A percentile compares a stretch with the other conserved stretches of the same genome.
Evolutionary conservation across 1,140 invertebrate genomes (phyloP).

Genomic region (Antheraea pernyi): DNA sequence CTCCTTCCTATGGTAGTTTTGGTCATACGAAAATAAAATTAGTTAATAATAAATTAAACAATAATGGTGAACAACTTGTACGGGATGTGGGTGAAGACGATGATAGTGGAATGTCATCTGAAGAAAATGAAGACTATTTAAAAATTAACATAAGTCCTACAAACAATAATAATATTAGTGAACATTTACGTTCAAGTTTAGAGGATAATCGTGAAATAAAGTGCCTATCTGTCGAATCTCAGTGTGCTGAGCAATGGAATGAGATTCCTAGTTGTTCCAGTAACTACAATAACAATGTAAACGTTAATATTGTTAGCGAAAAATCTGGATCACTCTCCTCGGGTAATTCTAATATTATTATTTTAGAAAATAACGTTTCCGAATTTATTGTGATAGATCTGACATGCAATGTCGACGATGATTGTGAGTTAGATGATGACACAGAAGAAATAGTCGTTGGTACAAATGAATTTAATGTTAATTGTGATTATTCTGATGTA

Average conservation of each 20-base stretch:
- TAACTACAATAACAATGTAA: conserved; percentile 54
- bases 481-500: conserved; percentile 65
- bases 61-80: conserved; percentile 31
- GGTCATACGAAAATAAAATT: conserved; percentile 51
- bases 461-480: conserved; percentile 56
- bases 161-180: conserved; percentile 32
- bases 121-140: conserved; percentile 63
- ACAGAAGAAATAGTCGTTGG: conserved; percentile 31
- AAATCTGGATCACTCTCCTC: conserved; percentile 28
- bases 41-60: conserved; percentile 36
- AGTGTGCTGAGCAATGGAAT: conserved; percentile 62
- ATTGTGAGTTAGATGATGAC: conserved; percentile 27
- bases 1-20: conserved; percentile 59
- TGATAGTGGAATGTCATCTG: conserved; percentile 73
- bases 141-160: conserved; percentile 44
- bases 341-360: conserved; percentile 21
- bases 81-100: conserved; percentile 43
- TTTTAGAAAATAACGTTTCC: conserved; percentile 28
- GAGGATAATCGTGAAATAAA: conserved; percentile 46
- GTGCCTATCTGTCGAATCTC: conserved; percentile 68
- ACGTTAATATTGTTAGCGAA: conserved; percentile 39
- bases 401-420: conserved; percentile 58
- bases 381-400: conserved; percentile 73
- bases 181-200: conserved; percentile 42
- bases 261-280: conserved; percentile 76